Conservation (phyloP, 1,140 invertebrate species). For the Leptinotarsa undecemlineata region DNA sequence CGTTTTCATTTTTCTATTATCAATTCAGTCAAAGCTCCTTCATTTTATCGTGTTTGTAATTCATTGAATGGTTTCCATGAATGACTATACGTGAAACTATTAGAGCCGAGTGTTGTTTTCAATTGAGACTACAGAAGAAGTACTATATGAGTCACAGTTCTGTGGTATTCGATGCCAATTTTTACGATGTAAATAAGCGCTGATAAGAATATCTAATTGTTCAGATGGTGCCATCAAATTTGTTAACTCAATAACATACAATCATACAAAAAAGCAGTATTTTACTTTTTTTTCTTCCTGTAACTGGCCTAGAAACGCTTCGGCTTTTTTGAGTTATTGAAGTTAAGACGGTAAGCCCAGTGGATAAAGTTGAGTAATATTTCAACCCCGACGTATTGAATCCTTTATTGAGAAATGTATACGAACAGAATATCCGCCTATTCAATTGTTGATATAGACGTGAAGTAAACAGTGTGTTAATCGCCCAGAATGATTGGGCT, state of each 20-base stretch:
- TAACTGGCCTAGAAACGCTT: too few relatives aligned
- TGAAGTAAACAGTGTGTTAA: too few relatives aligned
- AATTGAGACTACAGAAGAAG: neutral
- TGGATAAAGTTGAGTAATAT: too few relatives aligned
- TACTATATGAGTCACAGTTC: neutral
- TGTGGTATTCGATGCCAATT: conserved; percentile 5
- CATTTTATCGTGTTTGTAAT: conserved; percentile 8
- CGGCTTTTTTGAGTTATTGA: too few relatives aligned
- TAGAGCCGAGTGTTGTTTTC: conserved; percentile 2
- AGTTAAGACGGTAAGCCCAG: too few relatives aligned
- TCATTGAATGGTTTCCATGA: conserved; percentile 5
- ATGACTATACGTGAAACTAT: conserved; percentile 6
- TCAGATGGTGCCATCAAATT: neutral
- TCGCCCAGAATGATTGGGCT: too few relatives aligned
- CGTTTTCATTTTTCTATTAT: conserved; percentile 6
- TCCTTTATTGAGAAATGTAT: too few relatives aligned
- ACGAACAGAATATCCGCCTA: too few relatives aligned
- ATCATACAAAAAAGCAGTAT: too few relatives aligned
- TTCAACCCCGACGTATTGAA: too few relatives aligned
- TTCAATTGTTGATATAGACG: too few relatives aligned
- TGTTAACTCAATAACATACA: neutral
- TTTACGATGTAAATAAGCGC: neutral
- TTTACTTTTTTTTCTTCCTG: too few relatives aligned
- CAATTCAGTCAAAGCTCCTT: conserved; percentile 2
- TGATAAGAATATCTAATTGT: neutral